Evolutionary conservation across 2,888 invertebrate genomes (phyloP).

Genomic region (Agrypnus murinus): DNA sequence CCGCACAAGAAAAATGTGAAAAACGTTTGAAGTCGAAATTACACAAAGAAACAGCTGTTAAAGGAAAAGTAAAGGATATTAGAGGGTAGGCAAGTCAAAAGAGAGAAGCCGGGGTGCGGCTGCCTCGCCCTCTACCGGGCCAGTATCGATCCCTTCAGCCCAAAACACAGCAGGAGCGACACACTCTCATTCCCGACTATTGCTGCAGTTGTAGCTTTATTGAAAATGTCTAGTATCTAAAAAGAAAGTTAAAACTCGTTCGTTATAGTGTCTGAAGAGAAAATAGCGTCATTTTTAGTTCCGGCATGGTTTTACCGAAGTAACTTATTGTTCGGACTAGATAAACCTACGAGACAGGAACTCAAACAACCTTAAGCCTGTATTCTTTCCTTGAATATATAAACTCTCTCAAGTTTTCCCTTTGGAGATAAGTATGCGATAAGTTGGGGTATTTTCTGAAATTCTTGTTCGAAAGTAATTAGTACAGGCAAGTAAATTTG

Average conservation of each 20-base stretch:
- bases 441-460: too few relatives aligned
- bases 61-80: conserved; percentile 55
- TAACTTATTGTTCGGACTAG: conserved; percentile 13
- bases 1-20: conserved; percentile 26
- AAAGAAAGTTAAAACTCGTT: conserved; percentile 16
- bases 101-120: conserved; percentile 59
- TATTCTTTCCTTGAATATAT: too few relatives aligned
- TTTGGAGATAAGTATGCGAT: too few relatives aligned
- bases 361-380: background rate
- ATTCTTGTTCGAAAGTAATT: too few relatives aligned
- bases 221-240: conserved; percentile 27
- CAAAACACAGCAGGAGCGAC: conserved; percentile 50
- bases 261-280: conserved; percentile 6
- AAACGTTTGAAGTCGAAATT: conserved; percentile 40
- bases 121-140: conserved; percentile 66
- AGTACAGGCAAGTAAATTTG: too few relatives aligned
- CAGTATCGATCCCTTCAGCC: conserved; percentile 60
- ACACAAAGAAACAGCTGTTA: conserved; percentile 51
- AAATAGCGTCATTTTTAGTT: conserved; percentile 7
- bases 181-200: conserved; percentile 39
- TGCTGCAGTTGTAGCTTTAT: conserved; percentile 32
- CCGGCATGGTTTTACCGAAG: background rate
- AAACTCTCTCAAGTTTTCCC: too few relatives aligned
- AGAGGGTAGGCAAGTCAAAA: conserved; percentile 54
- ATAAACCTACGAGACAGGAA: conserved; percentile 5